A percentile compares a stretch with the other conserved stretches of the same genome.
Evolutionary conservation across 2,797 vertebrate species (phyloP).

Genomic region (Sus cebifrons): DNA sequence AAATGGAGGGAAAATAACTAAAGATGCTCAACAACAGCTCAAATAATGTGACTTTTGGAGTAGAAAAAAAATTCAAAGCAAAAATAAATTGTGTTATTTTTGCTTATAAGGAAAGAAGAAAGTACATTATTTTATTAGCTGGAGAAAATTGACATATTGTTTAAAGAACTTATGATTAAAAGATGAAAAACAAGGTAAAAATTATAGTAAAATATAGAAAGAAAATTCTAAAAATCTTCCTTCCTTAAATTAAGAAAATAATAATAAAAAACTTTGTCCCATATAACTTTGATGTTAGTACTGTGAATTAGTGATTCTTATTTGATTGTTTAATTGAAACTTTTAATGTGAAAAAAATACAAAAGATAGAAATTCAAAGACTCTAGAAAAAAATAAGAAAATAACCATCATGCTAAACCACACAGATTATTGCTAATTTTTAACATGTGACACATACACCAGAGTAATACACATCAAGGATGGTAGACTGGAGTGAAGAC

Average conservation of each 20-base stretch:
- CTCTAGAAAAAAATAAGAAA: not conserved
- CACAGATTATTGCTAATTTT: not conserved
- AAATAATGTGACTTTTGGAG: not conserved
- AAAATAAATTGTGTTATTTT: not conserved
- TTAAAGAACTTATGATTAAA: not conserved
- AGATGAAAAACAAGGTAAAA: not conserved
- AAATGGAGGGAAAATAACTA: not conserved
- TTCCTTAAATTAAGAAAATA: not conserved
- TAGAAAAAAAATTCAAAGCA: not conserved
- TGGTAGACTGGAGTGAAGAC: not conserved
- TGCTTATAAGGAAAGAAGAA: not conserved
- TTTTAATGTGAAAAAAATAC: not conserved
- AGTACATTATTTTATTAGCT: not conserved
- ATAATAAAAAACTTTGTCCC: not conserved
- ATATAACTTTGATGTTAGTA: not conserved
- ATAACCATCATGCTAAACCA: not conserved
- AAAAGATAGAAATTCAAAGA: not conserved
- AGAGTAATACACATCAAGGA: not conserved
- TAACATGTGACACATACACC: not conserved
- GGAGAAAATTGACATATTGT: not conserved
- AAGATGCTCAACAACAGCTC: not conserved
- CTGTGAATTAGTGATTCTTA: not conserved
- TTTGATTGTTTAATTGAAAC: not conserved
- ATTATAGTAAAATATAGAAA: not conserved
- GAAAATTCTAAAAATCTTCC: not conserved